Evolutionary conservation across 2,113 vertebrate species (phyloP).

Genomic region (Balaenoptera acutorostrata): DNA sequence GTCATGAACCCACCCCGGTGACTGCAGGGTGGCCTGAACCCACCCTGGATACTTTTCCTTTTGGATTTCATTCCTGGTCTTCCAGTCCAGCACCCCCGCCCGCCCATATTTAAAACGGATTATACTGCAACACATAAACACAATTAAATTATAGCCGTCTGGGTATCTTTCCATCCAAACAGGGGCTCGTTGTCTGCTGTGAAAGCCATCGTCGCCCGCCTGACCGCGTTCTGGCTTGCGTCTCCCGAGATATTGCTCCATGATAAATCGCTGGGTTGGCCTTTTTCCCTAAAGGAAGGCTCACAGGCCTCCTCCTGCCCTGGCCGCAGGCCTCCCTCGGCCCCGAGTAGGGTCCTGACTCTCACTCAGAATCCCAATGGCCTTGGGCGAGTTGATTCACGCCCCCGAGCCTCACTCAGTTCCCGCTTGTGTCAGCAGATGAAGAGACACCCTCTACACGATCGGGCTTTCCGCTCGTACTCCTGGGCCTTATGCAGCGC

Average conservation of each 20-base stretch:
- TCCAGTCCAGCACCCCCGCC: not conserved
- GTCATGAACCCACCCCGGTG: too few species aligned
- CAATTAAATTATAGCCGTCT: conserved; percentile 44
- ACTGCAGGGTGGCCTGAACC: accelerated
- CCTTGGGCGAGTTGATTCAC: not conserved
- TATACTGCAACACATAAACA: conserved; percentile 57
- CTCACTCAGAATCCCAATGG: not conserved
- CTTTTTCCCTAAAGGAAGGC: not conserved
- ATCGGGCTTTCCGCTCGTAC: not conserved
- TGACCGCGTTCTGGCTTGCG: not conserved
- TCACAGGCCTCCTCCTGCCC: not conserved
- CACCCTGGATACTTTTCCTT: not conserved
- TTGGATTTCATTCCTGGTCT: not conserved
- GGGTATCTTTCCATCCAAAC: conserved; percentile 16
- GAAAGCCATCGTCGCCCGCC: conserved; percentile 2
- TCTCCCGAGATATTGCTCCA: not conserved
- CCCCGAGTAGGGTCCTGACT: accelerated
- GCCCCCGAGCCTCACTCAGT: not conserved
- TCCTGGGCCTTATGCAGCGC: not conserved
- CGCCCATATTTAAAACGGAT: conserved; percentile 49
- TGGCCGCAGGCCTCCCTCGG: too few species aligned
- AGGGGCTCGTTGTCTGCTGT: not conserved
- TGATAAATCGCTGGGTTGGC: not conserved
- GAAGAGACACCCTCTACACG: not conserved
- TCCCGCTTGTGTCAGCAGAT: accelerated